Conservation (phyloP, 2,797 vertebrate species). For the Tokudaia muenninki region DNA sequence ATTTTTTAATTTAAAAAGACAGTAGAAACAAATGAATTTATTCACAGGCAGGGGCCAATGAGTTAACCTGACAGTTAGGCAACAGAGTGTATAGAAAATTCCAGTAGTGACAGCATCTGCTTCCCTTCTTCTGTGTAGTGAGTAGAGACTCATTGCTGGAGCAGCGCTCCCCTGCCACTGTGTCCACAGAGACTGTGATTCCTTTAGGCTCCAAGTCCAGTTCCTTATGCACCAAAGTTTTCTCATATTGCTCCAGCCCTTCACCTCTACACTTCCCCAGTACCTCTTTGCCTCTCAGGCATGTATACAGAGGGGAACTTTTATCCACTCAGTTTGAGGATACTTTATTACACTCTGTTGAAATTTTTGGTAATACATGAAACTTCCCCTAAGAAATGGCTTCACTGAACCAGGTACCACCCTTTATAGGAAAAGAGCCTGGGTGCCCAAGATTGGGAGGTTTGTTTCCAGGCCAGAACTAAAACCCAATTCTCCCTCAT, state of each 20-base stretch:
- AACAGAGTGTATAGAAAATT: not conserved
- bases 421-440: not conserved
- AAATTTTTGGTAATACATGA: constrained; percentile 23
- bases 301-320: not conserved
- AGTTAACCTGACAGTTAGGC: not conserved
- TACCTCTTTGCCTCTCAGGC: not conserved
- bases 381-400: not conserved
- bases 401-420: not conserved
- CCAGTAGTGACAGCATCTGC: not conserved
- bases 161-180: not conserved
- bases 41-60: not conserved
- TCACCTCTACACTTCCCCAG: not conserved
- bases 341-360: not conserved
- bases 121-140: not conserved
- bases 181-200: not conserved
- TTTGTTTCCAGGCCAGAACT: not conserved
- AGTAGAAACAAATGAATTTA: constrained; percentile 44
- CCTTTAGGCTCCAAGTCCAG: not conserved
- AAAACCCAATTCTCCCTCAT: not conserved
- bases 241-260: not conserved
- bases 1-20: not conserved
- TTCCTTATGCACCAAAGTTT: not conserved
- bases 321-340: not conserved
- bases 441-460: not conserved
- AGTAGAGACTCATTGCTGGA: not conserved